Percentiles rank a stretch among this genome's conserved stretches.
phyloP scores from a whole-genome alignment of 1,140 invertebrate species.

The Cotesia glomerata region DNA sequence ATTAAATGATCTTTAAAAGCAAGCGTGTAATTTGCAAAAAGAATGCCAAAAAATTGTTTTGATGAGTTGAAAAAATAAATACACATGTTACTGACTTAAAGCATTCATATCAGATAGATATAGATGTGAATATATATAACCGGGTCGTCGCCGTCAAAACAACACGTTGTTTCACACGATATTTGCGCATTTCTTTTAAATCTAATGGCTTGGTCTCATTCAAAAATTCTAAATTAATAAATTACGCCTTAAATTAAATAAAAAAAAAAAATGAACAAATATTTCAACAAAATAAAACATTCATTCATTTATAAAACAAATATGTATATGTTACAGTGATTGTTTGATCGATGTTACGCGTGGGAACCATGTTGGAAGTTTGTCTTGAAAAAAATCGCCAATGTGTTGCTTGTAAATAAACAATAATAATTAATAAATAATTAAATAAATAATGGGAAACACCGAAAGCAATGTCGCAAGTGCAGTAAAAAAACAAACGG shows the following conservation, averaged over 20 bases:
- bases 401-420: not conserved
- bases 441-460: conserved; percentile 76
- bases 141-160: conserved; percentile 19
- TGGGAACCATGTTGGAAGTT: not conserved
- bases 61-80: too few relatives aligned
- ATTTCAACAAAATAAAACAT: too few relatives aligned
- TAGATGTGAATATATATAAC: conserved; percentile 2
- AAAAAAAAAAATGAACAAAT: too few relatives aligned
- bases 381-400: not conserved
- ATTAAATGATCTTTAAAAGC: too few relatives aligned
- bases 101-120: not conserved
- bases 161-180: not conserved
- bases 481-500: conserved; percentile 90
- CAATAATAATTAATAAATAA: not conserved
- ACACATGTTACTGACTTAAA: too few relatives aligned
- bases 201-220: not conserved
- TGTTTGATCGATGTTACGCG: not conserved
- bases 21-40: too few relatives aligned
- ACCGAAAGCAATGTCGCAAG: conserved; percentile 91
- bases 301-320: too few relatives aligned
- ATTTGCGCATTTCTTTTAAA: not conserved
- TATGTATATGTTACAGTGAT: not conserved
- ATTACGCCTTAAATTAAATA: too few relatives aligned
- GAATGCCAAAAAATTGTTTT: too few relatives aligned
- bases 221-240: not conserved